phyloP scores from a whole-genome alignment of 2,888 invertebrate genomes.

The Aspidiotus rigidus region DNA sequence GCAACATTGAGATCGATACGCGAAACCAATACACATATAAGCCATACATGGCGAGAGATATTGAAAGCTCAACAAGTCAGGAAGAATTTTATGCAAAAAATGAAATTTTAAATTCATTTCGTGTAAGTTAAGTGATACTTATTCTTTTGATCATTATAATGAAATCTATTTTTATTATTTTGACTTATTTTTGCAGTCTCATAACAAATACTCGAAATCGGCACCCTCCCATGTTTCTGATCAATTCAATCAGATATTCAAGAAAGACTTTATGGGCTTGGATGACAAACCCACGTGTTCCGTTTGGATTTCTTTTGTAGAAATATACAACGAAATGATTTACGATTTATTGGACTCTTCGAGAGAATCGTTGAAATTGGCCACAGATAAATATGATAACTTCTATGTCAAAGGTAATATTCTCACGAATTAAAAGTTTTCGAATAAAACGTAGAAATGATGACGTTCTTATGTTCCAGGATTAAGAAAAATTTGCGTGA shows the following conservation, averaged over 20 bases:
- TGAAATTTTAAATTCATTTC: not conserved
- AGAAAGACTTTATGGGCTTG: constrained; percentile 9
- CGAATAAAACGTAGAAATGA: too few species aligned
- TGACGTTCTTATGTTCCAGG: constrained; percentile 35
- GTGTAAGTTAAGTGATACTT: constrained; percentile 3
- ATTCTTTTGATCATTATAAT: not conserved
- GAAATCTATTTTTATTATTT: not conserved
- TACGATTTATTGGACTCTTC: constrained; percentile 64
- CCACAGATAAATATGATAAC: constrained; percentile 51
- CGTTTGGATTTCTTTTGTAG: constrained; percentile 78
- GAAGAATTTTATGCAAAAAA: not conserved
- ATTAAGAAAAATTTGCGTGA: constrained; percentile 55
- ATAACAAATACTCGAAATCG: not conserved
- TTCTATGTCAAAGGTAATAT: constrained; percentile 47
- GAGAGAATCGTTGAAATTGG: constrained; percentile 49
- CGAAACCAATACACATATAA: not conserved
- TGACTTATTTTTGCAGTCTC: not conserved
- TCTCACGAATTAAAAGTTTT: constrained; percentile 28
- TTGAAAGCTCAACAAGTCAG: not conserved
- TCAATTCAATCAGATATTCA: constrained; percentile 8
- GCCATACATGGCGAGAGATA: constrained; percentile 1
- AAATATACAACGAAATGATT: constrained; percentile 85
- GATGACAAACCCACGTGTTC: constrained; percentile 42
- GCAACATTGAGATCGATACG: not conserved
- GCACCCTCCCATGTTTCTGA: too few species aligned